Evolutionary conservation across 1,140 invertebrate genomes (phyloP), one percentile per base, ranked within the genome.

Genomic region (Anadara kagoshimensis): DNA sequence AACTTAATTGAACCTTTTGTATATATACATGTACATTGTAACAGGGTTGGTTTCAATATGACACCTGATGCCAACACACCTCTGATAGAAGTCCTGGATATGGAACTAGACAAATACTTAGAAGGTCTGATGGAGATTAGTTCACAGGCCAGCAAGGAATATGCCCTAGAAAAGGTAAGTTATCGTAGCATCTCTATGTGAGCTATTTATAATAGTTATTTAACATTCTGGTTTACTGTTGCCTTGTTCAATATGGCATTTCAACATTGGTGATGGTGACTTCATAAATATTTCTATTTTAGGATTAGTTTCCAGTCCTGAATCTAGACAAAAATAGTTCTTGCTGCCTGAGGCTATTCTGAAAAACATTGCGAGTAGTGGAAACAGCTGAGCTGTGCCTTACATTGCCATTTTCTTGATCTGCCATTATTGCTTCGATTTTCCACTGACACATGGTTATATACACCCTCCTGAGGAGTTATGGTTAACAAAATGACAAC

Each of bases 71-170:
- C 92, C 0, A 92, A 92, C 36, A 93, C 93, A 11, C 93, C 93
- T 10, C 89, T 98, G 0, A 92, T 93, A 16, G 94, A 97, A 73
- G 95, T 98, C 93, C 93, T 98, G 62, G 94, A 95, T 73, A 90
- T 93, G 53, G 96, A 95, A 29, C 90, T 98, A 36, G 92, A 93
- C 56, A 93, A 94, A 83, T 93, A 94, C 82, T 68, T 89, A 24
- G 86, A 89, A 69, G 86, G 87, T 24, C 68, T 90, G n/a, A 81
- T 75, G 66, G 82, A 78, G 29, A 87, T 90, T 73, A 86, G 85
- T 63, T 85, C 84, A 5, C 84, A 87, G 47, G 89, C 89, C 67
- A 89, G 86, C 79, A 90, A 90, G 69, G 89, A 90, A 71, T 90
- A 85, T 82, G 86, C 88, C 24, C 77, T 90, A 12, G 88, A 90